Conservation (phyloP, 1,140 invertebrate genomes). For the Trichonephila clavata region DNA sequence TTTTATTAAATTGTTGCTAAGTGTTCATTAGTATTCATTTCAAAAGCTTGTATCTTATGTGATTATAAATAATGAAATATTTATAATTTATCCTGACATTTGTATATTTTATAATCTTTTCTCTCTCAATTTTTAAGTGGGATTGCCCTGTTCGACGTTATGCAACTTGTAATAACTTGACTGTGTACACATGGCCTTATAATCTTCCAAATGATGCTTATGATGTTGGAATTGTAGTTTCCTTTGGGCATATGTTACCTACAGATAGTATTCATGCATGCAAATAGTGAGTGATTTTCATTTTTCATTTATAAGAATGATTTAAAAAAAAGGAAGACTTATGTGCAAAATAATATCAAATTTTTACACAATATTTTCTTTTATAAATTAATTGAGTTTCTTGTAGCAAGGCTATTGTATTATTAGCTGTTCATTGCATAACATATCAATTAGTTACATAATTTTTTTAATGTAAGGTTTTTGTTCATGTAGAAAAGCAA, state of each 20-base stretch:
- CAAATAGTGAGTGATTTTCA: constrained; percentile 80
- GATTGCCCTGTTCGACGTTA: constrained; percentile 78
- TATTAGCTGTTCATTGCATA: too few relatives aligned
- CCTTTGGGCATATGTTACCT: constrained; percentile 82
- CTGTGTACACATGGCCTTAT: constrained; percentile 80
- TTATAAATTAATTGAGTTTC: too few relatives aligned
- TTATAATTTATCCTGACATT: neutral
- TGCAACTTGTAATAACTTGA: constrained; percentile 78
- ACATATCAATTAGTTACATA: too few relatives aligned
- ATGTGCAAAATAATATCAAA: too few relatives aligned
- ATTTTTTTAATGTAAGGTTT: too few relatives aligned
- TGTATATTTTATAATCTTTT: neutral
- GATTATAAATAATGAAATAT: neutral
- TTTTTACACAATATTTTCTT: too few relatives aligned
- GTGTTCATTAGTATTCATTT: neutral
- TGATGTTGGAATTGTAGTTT: constrained; percentile 82
- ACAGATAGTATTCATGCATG: constrained; percentile 80
- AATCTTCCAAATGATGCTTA: constrained; percentile 77
- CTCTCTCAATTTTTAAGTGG: constrained; percentile 10
- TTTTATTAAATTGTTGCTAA: neutral
- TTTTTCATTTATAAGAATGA: neutral
- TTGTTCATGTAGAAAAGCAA: too few relatives aligned
- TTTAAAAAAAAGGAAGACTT: neutral
- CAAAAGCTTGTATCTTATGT: neutral
- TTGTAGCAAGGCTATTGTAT: too few relatives aligned